These are phyloP conservation scores for Centropus unirufus DNA, from an alignment of 2,113 vertebrate genomes.

Conservation along the genomic window DNA sequence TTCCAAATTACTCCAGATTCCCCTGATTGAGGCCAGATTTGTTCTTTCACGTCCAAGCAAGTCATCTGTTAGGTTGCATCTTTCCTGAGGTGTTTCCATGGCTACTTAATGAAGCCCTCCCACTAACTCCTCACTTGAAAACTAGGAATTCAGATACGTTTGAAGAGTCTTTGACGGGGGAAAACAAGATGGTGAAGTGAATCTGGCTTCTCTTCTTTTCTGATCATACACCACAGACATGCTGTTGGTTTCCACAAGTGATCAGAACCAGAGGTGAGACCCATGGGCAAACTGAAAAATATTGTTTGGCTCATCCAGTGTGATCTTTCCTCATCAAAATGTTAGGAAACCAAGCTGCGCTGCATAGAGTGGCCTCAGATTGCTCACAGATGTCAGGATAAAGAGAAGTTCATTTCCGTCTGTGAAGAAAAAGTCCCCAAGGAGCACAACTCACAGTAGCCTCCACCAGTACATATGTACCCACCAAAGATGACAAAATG, in stretches of 20 bases:
- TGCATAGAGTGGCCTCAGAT: background rate
- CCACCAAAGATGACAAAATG: background rate
- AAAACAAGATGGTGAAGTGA: background rate
- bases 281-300: background rate
- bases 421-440: background rate
- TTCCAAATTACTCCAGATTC: background rate
- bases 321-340: background rate
- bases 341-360: background rate
- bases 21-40: background rate
- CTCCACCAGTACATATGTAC: background rate
- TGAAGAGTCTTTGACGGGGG: background rate
- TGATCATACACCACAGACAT: background rate
- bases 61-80: background rate
- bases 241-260: background rate
- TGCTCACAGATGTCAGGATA: slow-evolving; percentile 62
- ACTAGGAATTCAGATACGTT: background rate
- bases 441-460: slow-evolving; percentile 19
- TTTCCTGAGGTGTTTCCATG: background rate
- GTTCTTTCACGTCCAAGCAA: background rate
- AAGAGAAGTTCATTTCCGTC: slow-evolving; percentile 34
- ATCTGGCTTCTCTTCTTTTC: background rate
- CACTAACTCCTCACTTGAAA: background rate
- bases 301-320: background rate
- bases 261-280: slow-evolving; percentile 39
- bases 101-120: background rate